phyloP scores from a whole-genome alignment of 2,113 vertebrate species.

The Myocastor coypus region DNA sequence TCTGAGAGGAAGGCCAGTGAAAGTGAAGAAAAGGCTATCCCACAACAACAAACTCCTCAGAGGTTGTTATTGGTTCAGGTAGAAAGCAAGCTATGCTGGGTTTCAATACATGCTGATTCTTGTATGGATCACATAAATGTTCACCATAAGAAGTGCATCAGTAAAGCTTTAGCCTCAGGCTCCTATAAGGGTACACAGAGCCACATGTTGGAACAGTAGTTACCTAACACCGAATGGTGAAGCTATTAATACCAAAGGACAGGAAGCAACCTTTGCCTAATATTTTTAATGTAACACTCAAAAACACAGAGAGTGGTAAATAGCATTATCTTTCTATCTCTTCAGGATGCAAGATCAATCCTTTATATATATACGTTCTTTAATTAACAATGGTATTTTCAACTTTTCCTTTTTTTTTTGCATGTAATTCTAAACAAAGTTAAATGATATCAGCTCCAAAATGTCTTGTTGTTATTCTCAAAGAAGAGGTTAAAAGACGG shows the following conservation, averaged over 20 bases:
- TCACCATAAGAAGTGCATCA: not conserved
- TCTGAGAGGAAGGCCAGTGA: not conserved
- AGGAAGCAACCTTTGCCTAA: conserved; percentile 31
- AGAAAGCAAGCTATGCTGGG: not conserved
- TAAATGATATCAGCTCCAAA: conserved; percentile 6
- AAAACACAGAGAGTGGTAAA: conserved; percentile 3
- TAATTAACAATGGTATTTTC: conserved; percentile 33
- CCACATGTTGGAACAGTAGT: not conserved
- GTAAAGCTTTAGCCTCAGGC: not conserved
- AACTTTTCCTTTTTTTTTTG: conserved; percentile 52
- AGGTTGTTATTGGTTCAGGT: not conserved
- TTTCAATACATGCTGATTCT: not conserved
- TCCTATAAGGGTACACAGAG: not conserved
- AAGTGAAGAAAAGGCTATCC: not conserved
- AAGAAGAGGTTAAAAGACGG: conserved; percentile 55
- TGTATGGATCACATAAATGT: not conserved
- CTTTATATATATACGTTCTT: conserved; percentile 2
- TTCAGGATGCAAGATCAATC: not conserved
- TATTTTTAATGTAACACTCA: not conserved
- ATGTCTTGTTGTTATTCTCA: conserved; percentile 55
- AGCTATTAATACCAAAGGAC: not conserved
- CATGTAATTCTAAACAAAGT: conserved; percentile 48
- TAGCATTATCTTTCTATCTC: not conserved
- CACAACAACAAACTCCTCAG: not conserved
- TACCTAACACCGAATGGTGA: not conserved